Base-by-base conservation (phyloP, 2,113 vertebrate species). In the Pseudolaguvia tuberculata region DNA sequence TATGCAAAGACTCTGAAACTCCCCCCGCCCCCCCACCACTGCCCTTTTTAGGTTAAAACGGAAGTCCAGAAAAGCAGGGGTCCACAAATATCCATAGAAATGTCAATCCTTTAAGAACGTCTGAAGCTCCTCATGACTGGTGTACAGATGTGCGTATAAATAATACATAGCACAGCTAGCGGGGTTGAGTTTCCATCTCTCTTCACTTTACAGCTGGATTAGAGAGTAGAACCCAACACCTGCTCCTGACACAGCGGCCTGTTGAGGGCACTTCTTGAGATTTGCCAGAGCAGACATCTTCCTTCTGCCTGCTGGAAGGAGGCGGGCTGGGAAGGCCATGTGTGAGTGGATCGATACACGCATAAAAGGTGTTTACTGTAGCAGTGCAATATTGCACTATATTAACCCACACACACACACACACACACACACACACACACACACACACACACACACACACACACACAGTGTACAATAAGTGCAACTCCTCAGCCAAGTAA, bases 161-260 rank as follows among this genome's bases (percentile, higher is more conserved):
- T 77, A 74, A 77, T 77, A 55, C 57, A 82, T 71, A 58, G 7
- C 8, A n/a, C 70, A 79, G 70, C 74, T 82, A n/a, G 77, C 77
- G 18, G 47, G 29, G 39, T 63, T 71, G 70, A 35, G 70, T 67
- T 79, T 71, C 79, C 35, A 82, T 82, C 72, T 76, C 68, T 20
- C 48, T 58, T 57, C 73, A 72, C 74, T 79, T 79, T 72, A 75
- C 73, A 47, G 53, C 74, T 59, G 74, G 27, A 72, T 59, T 20
- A 23, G 21, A 68, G 75, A 48, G 70, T 72, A 17, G 47, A 73
- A 62, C 50, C 13, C 23, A n/a, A 21, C 31, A 63, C 25, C 45
- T 31, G 27, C 70, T n/a, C 59, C 57, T 55, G 27, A 69, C 68
- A 58, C 78, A 78, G 53, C 75, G 59, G 79, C 68, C 67, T 72